Conservation (phyloP, 2,888 invertebrate genomes). For the Oscheius myriophilus region DNA sequence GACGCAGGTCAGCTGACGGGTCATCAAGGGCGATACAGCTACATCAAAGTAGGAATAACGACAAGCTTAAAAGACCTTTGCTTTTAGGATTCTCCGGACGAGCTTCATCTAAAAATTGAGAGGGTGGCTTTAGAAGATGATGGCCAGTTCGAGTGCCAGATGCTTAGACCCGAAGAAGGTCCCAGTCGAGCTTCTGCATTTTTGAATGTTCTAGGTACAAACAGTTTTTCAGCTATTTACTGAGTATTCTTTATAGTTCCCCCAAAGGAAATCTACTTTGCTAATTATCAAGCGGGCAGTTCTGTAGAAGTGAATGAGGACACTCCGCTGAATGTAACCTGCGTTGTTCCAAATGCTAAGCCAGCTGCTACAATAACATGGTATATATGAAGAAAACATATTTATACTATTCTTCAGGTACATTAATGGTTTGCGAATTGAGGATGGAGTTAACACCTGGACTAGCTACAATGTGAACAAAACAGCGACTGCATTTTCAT, state of each 20-base stretch:
- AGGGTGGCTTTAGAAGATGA: constrained; percentile 85
- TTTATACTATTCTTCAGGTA: constrained; percentile 43
- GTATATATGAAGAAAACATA: constrained; percentile 28
- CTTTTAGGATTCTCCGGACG: constrained; percentile 61
- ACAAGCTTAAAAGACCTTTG: neutral
- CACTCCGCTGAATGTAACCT: constrained; percentile 64
- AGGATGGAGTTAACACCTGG: constrained; percentile 46
- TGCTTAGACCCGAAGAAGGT: constrained; percentile 72
- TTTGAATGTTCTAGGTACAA: constrained; percentile 63
- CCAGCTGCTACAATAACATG: constrained; percentile 58
- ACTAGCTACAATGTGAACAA: constrained; percentile 59
- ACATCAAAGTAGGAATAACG: constrained; percentile 47
- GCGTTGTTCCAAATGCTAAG: constrained; percentile 62
- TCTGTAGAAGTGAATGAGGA: constrained; percentile 64
- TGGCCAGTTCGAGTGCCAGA: constrained; percentile 95
- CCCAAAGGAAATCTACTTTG: constrained; percentile 56
- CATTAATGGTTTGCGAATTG: constrained; percentile 61
- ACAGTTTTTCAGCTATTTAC: neutral
- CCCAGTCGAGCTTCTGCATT: constrained; percentile 59
- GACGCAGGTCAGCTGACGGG: constrained; percentile 60
- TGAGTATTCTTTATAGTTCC: constrained; percentile 56
- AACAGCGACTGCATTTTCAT: constrained; percentile 52
- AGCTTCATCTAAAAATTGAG: constrained; percentile 63
- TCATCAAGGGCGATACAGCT: constrained; percentile 66
- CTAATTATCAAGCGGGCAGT: constrained; percentile 58